These are phyloP conservation scores for Protonemura montana DNA, from an alignment of 2,888 invertebrate genomes.

Conservation along the genomic window DNA sequence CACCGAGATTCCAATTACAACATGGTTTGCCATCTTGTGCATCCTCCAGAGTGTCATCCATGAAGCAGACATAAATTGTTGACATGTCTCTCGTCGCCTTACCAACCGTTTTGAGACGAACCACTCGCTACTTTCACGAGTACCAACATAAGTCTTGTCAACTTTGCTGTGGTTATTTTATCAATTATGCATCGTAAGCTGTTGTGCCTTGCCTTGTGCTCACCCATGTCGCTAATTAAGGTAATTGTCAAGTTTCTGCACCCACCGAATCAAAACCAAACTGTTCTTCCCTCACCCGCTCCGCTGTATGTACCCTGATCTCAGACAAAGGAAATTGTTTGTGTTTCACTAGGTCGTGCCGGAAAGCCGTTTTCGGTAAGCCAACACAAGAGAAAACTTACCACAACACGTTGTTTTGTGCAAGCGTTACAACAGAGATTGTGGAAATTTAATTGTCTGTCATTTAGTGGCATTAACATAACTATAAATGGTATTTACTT, in stretches of 20 bases:
- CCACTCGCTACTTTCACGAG: not conserved
- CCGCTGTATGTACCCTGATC: not conserved
- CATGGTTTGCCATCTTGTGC: not conserved
- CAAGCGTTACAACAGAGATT: not conserved
- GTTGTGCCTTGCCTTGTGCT: not conserved
- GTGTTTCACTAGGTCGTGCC: not conserved
- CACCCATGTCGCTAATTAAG: not conserved
- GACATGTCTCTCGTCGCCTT: not conserved
- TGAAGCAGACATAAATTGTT: not conserved
- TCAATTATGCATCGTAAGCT: not conserved
- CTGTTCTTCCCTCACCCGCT: no score
- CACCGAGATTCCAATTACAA: not conserved
- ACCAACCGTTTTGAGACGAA: not conserved
- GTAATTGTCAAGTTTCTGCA: conserved; percentile 12
- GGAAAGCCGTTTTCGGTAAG: not conserved
- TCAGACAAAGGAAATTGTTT: not conserved
- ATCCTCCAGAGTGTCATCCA: not conserved
- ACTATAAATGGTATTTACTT: no score
- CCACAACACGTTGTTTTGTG: not conserved
- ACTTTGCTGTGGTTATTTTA: not conserved
- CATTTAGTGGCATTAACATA: not conserved
- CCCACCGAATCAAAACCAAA: not conserved
- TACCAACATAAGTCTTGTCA: not conserved
- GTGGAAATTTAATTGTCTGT: not conserved
- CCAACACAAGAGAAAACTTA: not conserved